phyloP scores from a whole-genome alignment of 2,797 vertebrate species.

The Crotalus adamanteus region DNA sequence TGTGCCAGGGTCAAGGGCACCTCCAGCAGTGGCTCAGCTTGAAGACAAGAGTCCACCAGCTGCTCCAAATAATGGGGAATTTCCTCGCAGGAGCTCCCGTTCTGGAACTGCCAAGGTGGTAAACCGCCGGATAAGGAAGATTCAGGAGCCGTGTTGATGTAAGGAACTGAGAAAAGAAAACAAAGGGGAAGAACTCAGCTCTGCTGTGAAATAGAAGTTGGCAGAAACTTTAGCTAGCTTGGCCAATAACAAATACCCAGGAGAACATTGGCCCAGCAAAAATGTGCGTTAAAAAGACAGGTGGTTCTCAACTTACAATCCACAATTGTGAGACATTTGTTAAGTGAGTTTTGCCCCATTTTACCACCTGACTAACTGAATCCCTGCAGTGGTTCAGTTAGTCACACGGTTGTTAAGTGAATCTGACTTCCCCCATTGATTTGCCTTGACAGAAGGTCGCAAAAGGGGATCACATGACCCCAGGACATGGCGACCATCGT shows the following conservation, averaged over 20 bases:
- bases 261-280: not conserved
- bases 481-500: not conserved
- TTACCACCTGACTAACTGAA: too few species aligned
- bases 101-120: conserved; percentile 70
- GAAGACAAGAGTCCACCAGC: conserved; percentile 76
- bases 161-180: conserved; percentile 67
- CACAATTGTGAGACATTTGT: not conserved
- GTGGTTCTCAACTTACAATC: accelerated
- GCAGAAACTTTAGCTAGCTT: not conserved
- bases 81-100: conserved; percentile 70
- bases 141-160: conserved; percentile 67
- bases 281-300: not conserved
- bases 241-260: not conserved
- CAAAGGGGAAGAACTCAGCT: not conserved
- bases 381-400: not conserved
- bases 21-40: conserved; percentile 61
- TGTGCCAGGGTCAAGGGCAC: conserved; percentile 57
- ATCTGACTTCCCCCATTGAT: not conserved
- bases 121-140: conserved; percentile 63
- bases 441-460: not conserved
- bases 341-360: not conserved
- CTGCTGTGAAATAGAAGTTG: not conserved
- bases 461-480: too few species aligned
- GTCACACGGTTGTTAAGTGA: not conserved
- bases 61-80: conserved; percentile 74